phyloP scores from a whole-genome alignment of 2,888 invertebrate genomes.

The Acronicta psi region DNA sequence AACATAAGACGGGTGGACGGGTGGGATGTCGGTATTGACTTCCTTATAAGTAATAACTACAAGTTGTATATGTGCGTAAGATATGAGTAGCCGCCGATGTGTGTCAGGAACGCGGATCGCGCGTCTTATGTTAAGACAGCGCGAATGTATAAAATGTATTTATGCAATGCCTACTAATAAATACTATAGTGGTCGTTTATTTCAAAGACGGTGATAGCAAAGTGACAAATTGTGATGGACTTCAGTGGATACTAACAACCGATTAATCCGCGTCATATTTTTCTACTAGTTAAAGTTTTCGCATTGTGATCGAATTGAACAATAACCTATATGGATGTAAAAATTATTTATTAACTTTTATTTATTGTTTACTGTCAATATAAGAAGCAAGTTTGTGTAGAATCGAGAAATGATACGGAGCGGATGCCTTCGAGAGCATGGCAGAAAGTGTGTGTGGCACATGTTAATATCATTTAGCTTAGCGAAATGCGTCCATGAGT shows the following conservation, averaged over 20 bases:
- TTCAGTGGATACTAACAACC: slow-evolving; percentile 51
- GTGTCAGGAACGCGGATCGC: slow-evolving; percentile 51
- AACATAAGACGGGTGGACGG: slow-evolving; percentile 45
- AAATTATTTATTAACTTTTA: slow-evolving; percentile 76
- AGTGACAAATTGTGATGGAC: slow-evolving; percentile 73
- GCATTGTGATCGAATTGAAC: slow-evolving; percentile 74
- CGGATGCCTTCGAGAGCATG: slow-evolving; percentile 61
- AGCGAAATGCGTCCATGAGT: slow-evolving; percentile 53
- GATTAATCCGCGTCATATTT: slow-evolving; percentile 69
- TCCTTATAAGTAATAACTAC: slow-evolving; percentile 35
- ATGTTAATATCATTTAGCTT: slow-evolving; percentile 48
- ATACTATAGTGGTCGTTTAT: slow-evolving; percentile 53
- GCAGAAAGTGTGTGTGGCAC: slow-evolving; percentile 36
- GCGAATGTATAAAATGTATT: slow-evolving; percentile 68
- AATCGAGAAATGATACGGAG: slow-evolving; percentile 60
- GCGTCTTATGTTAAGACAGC: slow-evolving; percentile 76
- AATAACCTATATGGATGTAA: slow-evolving; percentile 70
- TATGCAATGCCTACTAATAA: slow-evolving; percentile 68
- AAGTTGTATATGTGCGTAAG: slow-evolving; percentile 42
- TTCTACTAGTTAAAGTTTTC: slow-evolving; percentile 74
- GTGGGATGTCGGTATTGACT: slow-evolving; percentile 35
- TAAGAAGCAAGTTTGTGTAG: slow-evolving; percentile 58
- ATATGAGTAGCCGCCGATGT: slow-evolving; percentile 45
- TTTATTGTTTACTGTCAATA: slow-evolving; percentile 77
- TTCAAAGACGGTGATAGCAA: slow-evolving; percentile 73